Conservation (phyloP, 2,797 vertebrate genomes). For the Distichodus sexfasciatus region DNA sequence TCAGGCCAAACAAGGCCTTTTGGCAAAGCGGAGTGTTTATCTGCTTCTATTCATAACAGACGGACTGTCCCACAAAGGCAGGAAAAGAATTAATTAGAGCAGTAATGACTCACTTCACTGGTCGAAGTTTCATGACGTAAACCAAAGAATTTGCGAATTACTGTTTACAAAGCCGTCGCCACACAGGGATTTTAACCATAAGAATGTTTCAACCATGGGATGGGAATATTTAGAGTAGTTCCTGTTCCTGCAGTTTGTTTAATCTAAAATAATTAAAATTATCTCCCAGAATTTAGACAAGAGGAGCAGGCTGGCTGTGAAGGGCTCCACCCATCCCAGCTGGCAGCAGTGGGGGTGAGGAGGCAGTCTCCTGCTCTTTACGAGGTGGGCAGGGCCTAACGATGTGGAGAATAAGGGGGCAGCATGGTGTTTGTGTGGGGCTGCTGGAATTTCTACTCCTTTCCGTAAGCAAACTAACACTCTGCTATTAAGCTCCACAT, state of each 20-base stretch:
- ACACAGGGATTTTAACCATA: slow-evolving; percentile 29
- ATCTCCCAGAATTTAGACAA: slow-evolving; percentile 48
- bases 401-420: slow-evolving; percentile 45
- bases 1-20: neutral
- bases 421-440: slow-evolving; percentile 21
- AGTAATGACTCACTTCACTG: slow-evolving; percentile 41
- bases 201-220: too few species aligned
- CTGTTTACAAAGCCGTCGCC: slow-evolving; percentile 35
- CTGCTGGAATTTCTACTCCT: slow-evolving; percentile 47
- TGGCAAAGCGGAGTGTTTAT: slow-evolving; percentile 28
- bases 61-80: slow-evolving; percentile 11
- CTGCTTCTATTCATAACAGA: slow-evolving; percentile 14
- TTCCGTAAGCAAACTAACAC: slow-evolving; percentile 64
- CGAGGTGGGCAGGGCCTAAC: slow-evolving; percentile 42
- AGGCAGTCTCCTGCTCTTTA: slow-evolving; percentile 56
- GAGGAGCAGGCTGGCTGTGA: slow-evolving; percentile 6
- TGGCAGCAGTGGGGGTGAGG: slow-evolving; percentile 27
- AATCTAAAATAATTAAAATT: slow-evolving; percentile 50
- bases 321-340: slow-evolving; percentile 22
- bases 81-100: slow-evolving; percentile 47
- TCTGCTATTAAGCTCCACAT: slow-evolving; percentile 57
- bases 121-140: slow-evolving; percentile 43
- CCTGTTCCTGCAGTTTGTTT: slow-evolving; percentile 49
- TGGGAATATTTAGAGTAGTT: too few species aligned
- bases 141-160: slow-evolving; percentile 16